These are phyloP conservation scores for Pedetes capensis DNA, from an alignment of 2,113 vertebrate genomes.

Conservation along the genomic window DNA sequence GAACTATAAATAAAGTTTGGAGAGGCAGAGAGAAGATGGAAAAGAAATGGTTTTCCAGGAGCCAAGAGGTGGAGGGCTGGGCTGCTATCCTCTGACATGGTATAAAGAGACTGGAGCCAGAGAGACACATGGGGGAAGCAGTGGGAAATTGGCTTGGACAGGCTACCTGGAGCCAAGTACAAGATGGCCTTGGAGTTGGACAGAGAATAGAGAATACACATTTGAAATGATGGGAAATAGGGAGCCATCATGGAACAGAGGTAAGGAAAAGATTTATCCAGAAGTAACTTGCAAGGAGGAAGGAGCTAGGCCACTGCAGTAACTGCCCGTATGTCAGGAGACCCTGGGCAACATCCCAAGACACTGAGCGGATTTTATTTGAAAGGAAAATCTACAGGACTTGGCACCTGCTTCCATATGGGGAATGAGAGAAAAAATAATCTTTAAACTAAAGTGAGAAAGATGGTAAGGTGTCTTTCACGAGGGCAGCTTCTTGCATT, in stretches of 20 bases:
- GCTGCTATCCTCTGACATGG: not conserved
- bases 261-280: not conserved
- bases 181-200: not conserved
- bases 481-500: not conserved
- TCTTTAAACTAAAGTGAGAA: not conserved
- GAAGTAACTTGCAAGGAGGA: not conserved
- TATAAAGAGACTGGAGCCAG: not conserved
- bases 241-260: not conserved
- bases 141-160: not conserved
- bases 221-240: not conserved
- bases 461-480: not conserved
- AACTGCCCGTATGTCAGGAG: not conserved
- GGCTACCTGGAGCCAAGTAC: not conserved
- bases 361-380: not conserved
- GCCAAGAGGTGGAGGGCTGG: not conserved
- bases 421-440: not conserved
- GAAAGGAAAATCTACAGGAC: not conserved
- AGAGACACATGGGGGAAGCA: not conserved
- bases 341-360: not conserved
- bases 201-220: not conserved
- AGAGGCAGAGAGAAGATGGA: not conserved
- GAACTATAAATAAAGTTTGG: constrained; percentile 4
- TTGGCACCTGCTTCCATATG: not conserved
- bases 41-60: not conserved
- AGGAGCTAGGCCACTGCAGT: not conserved